phyloP scores from a whole-genome alignment of 1,140 invertebrate species.

The Berghia stephanieae region DNA sequence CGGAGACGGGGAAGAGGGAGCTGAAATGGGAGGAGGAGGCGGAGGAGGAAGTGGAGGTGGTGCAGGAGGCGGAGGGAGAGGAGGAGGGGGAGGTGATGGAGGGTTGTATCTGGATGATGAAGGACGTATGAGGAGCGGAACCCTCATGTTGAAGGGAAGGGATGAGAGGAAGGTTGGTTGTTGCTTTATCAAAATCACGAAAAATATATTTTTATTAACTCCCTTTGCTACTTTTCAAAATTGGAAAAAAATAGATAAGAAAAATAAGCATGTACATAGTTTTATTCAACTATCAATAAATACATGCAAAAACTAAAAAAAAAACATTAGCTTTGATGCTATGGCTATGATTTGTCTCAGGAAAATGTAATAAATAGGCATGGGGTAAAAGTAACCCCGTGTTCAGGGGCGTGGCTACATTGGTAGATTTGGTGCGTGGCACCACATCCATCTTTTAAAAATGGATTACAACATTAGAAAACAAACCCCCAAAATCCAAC shows the following conservation, averaged over 20 bases:
- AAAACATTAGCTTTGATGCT: no score
- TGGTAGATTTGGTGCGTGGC: no score
- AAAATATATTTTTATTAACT: neutral
- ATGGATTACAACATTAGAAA: no score
- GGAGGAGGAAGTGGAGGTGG: neutral
- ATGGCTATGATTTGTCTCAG: no score
- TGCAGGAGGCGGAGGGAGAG: neutral
- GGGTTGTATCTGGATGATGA: constrained; percentile 33
- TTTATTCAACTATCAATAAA: neutral
- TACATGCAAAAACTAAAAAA: no score
- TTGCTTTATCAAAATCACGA: neutral
- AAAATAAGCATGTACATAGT: neutral
- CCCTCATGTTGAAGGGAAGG: constrained; percentile 51
- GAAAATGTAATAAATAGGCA: no score
- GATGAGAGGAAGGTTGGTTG: constrained; percentile 58
- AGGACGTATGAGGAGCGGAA: constrained; percentile 45
- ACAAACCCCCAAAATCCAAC: no score
- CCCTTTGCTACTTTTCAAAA: neutral
- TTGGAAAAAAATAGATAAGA: neutral
- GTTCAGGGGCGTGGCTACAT: no score
- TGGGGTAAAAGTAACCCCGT: no score
- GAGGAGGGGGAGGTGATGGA: neutral
- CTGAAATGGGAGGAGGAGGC: no score
- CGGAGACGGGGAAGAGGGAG: constrained; percentile 20
- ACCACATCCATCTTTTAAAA: no score